These are phyloP conservation scores for Cottoperca gobio DNA, from an alignment of 2,797 vertebrate genomes.

Conservation along the genomic window DNA sequence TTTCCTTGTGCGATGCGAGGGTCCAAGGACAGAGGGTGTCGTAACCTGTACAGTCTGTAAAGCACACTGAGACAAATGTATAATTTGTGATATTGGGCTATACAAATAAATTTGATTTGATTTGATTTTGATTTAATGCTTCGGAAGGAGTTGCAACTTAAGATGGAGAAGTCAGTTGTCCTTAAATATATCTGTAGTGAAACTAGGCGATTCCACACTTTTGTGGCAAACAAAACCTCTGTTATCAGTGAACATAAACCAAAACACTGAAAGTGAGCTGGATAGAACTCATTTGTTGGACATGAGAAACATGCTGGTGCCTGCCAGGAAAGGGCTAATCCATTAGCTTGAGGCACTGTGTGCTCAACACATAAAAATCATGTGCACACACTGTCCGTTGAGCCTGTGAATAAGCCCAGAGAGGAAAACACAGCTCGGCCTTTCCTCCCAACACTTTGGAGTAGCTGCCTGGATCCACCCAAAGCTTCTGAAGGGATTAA, in stretches of 20 bases:
- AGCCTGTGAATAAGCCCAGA: constrained; percentile 28
- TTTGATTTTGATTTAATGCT: background rate
- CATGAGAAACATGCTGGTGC: constrained; percentile 45
- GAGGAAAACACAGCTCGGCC: constrained; percentile 36
- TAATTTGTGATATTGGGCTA: no score
- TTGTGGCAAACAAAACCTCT: background rate
- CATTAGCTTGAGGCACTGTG: constrained; percentile 45
- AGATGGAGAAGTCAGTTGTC: background rate
- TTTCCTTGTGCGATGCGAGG: no score
- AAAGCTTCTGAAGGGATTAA: constrained; percentile 71
- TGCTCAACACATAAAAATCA: constrained; percentile 35
- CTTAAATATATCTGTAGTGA: background rate
- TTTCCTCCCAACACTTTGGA: constrained; percentile 34
- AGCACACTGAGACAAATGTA: no score
- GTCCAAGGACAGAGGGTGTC: no score
- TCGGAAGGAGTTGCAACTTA: background rate
- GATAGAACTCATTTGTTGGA: constrained; percentile 7
- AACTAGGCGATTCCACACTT: background rate
- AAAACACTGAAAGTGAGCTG: background rate
- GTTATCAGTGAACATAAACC: background rate
- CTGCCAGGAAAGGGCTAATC: constrained; percentile 55
- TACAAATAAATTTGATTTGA: no score
- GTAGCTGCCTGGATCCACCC: constrained; percentile 36
- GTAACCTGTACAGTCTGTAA: no score
- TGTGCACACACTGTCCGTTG: constrained; percentile 11